phyloP scores from a whole-genome alignment of 2,113 vertebrate species.

The Onychostruthus taczanowskii region DNA sequence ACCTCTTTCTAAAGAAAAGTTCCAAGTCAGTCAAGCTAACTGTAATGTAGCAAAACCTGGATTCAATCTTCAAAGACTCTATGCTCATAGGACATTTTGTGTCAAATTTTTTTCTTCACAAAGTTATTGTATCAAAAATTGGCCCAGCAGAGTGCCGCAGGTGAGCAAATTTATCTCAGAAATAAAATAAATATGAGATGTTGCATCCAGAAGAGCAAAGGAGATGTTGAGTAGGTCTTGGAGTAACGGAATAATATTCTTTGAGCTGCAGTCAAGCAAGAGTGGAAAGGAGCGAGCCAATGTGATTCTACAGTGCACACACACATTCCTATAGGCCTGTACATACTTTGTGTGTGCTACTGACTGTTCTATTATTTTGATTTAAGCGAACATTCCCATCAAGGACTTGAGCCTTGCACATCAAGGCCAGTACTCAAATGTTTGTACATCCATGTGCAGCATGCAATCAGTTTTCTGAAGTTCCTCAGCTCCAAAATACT shows the following conservation, averaged over 20 bases:
- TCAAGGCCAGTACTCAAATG: neutral
- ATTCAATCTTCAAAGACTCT: neutral
- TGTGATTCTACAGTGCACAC: neutral
- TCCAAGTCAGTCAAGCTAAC: neutral
- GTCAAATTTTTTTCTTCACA: neutral
- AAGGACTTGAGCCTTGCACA: neutral
- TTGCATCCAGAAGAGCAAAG: neutral
- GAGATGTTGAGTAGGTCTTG: neutral
- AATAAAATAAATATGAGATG: neutral
- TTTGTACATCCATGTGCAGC: neutral
- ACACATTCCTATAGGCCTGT: neutral
- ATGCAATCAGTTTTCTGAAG: neutral
- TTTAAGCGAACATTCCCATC: neutral
- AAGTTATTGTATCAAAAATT: neutral
- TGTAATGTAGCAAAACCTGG: neutral
- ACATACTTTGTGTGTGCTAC: neutral
- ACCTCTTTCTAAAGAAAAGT: neutral
- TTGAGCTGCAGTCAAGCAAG: neutral
- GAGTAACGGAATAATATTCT: neutral
- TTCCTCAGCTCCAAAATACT: neutral
- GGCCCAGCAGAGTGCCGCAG: neutral
- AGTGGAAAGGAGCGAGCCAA: fast-evolving
- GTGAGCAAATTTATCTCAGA: neutral
- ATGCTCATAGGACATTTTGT: neutral
- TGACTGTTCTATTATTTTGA: neutral